Evolutionary conservation across 2,888 invertebrate genomes (phyloP), one percentile per base, ranked within the genome.

Genomic region (Trichopria drosophilae): DNA sequence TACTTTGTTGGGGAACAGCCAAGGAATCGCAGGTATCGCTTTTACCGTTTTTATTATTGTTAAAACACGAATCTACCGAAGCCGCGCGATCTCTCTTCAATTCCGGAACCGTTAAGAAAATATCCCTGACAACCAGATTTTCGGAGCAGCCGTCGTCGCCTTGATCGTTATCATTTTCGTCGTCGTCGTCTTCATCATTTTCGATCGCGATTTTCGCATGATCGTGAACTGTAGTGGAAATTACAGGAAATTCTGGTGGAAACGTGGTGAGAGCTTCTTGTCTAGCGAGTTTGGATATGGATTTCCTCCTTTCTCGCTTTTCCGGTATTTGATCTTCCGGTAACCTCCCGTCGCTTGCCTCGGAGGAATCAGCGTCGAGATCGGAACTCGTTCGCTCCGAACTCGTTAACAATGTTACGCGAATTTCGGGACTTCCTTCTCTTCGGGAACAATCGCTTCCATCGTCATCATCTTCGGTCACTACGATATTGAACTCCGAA

Each of bases 11-110:
- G 4, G 90, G 89, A 50, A 89, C 89, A 49, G 85, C 82, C 57
- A 87, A 77, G 44, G 83, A 83, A 64, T 85, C 83, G 61, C 81
- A 79, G 68, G 88, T 86, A 65, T 85, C 86, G 15, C 87, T 84
- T 72, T 87, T 84, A 46, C 83, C 83, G 41, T 67, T 72, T 37
- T 88, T 86, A 18, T 85, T 82, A 42, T 87, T 87, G 50, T 88
- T 84, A 74, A 91, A 92, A 69, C 90, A 88, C 13, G 91, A 90
- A 72, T 92, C 92, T 2, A 93, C 90, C 0, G 91, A 91, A 23
- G 90, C 91, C 13, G 92, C 92, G 13, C 92, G 84, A 70, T 91
- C 91, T 19, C 91, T 82, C 71, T 86, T 88, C 59, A 91, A 75
- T 66, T 91, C 90, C 29, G 92, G 92, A 53, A 92, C 92, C 50